These are phyloP conservation scores for Phalacrocorax carbo DNA, from an alignment of 2,113 vertebrate genomes.

Conservation along the genomic window DNA sequence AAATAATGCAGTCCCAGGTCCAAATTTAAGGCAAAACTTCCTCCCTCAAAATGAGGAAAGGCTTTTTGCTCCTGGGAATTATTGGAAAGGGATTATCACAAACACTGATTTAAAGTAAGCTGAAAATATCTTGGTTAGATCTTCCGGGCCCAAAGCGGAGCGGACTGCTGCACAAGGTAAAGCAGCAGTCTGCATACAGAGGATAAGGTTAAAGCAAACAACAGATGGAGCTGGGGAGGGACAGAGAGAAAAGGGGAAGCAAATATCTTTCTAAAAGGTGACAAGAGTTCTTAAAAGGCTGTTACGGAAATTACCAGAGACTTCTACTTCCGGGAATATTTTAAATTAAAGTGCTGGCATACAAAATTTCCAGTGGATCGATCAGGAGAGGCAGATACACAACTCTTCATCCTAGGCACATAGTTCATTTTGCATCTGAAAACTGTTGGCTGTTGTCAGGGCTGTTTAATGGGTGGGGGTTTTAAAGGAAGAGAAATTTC, in stretches of 20 bases:
- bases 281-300: not conserved
- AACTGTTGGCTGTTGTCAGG: slow-evolving; percentile 41
- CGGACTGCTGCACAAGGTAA: not conserved
- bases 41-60: not conserved
- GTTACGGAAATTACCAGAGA: not conserved
- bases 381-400: not conserved
- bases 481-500: slow-evolving; percentile 55
- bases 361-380: not conserved
- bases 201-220: not conserved
- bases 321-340: slow-evolving; percentile 4
- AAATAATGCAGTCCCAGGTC: not conserved
- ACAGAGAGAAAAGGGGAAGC: not conserved
- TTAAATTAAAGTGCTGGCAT: not conserved
- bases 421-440: slow-evolving; percentile 38
- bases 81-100: slow-evolving; percentile 11
- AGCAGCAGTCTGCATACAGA: not conserved
- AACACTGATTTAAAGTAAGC: not conserved
- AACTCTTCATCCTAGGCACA: slow-evolving; percentile 20
- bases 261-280: not conserved
- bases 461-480: slow-evolving; percentile 12
- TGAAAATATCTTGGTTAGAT: not conserved
- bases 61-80: not conserved
- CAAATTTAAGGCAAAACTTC: not conserved
- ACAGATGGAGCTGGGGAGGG: not conserved
- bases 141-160: not conserved